Evolutionary conservation across 2,888 invertebrate genomes (phyloP), one percentile per base, ranked within the genome.

Genomic region (Gastrophysa polygoni): DNA sequence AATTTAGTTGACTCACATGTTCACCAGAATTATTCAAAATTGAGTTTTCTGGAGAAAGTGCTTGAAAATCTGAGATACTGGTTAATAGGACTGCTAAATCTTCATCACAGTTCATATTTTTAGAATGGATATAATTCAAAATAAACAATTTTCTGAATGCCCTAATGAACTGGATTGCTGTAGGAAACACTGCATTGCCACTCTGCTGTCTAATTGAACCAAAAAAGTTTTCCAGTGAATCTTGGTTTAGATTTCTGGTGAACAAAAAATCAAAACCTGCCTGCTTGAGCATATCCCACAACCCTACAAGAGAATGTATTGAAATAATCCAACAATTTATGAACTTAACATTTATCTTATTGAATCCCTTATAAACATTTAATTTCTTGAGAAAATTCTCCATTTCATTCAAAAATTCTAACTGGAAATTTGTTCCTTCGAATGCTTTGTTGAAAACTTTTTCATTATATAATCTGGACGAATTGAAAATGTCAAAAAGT

Each of bases 211-310:
- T 18, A 16, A 61, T 24, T 7, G n/a, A 10, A 14, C 68, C 66
- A 64, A 69, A 70, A 21, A 63, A 67, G 38, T 66, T 70, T 64
- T 69, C 68, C 8, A 61, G 6, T 16, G 44, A 57, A 34, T 62
- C 57, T 62, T 52, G 52, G 48, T 57, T 56, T n/a, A 61, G 10
- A 7, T 38, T 38, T 11, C 38, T 38, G 38, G 38, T 38, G 14
- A 38, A 38, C 2, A 38, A 11, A 11, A 38, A 38, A 38, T 38
- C 38, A 38, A n/a, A 38, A 38, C 38, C 38, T 11, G 11, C 38
- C 7, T 4, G 3, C 38, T 38, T 7, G 3, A 38, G 14, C 11
- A n/a, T 10, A 3, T 38, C 14, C 38, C 38, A 38, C 11, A 38
- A 38, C 11, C 3, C 38, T 10, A 38, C n/a, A 7, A 38, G 11